Evolutionary conservation across 2,888 invertebrate genomes (phyloP).

Genomic region (Cantharis flavilabris): DNA sequence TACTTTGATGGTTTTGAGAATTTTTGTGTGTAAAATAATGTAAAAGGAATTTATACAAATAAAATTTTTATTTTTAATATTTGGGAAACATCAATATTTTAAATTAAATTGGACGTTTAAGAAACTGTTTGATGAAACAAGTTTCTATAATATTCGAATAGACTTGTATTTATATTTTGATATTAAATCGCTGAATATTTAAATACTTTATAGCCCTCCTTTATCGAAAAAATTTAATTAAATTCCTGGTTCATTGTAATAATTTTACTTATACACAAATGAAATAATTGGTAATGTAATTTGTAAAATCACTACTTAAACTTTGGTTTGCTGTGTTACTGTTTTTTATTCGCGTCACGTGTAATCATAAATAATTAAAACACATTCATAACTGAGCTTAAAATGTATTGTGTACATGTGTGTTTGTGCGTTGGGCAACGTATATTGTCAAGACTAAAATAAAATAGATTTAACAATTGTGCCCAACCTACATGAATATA

Average conservation of each 20-base stretch:
- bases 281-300: not conserved
- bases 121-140: not conserved
- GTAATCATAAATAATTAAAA: slow-evolving; percentile 15
- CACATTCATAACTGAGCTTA: slow-evolving; percentile 4
- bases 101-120: not conserved
- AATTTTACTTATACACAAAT: not conserved
- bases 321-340: not conserved
- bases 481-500: not conserved
- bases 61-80: not conserved
- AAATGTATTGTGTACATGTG: not conserved
- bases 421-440: not conserved
- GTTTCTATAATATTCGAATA: not conserved
- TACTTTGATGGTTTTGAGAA: too few relatives aligned
- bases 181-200: not conserved
- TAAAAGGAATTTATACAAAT: not conserved
- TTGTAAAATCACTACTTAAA: not conserved
- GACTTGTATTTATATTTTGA: not conserved
- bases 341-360: not conserved
- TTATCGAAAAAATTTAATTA: not conserved
- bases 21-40: not conserved
- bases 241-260: not conserved
- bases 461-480: not conserved
- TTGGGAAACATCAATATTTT: not conserved
- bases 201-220: not conserved
- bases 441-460: not conserved